Base-by-base conservation (phyloP, 1,140 invertebrate genomes). In the Proales similis region DNA sequence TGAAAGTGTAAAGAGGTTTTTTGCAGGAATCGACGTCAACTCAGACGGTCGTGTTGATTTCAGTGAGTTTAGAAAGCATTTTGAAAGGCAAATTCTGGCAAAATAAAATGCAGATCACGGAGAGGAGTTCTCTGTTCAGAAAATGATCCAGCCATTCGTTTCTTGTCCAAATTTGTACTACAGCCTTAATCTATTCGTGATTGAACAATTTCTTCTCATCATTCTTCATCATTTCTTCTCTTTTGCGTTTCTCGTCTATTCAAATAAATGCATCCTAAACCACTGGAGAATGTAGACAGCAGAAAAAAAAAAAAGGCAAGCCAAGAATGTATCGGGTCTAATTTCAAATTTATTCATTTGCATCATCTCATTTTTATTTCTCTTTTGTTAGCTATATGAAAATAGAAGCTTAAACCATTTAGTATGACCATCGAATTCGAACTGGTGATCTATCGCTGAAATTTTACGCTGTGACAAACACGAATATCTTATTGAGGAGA, bases 81-180 rank as follows among this genome's bases (percentile, higher is more conserved):
- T 57, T 22, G 51, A 57, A 57, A 19, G 42, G n/a, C 33, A 53
- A 53, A 24, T 53, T 36, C n/a, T n/a, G n/a, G n/a, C n/a, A n/a
- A n/a, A n/a, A n/a, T n/a, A n/a, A n/a, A n/a, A n/a, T n/a, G n/a
- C n/a, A n/a, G n/a, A n/a, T n/a, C n/a, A n/a, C n/a, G n/a, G n/a
- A n/a, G n/a, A n/a, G n/a, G n/a, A n/a, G n/a, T n/a, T n/a, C n/a
- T n/a, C n/a, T n/a, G n/a, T n/a, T n/a, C n/a, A n/a, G n/a, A n/a
- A n/a, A n/a, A n/a, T n/a, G n/a, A n/a, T n/a, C n/a, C n/a, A n/a
- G n/a, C n/a, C n/a, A n/a, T n/a, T n/a, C n/a, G n/a, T n/a, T n/a
- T n/a, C n/a, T n/a, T n/a, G n/a, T n/a, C n/a, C n/a, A n/a, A n/a
- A n/a, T n/a, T n/a, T n/a, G n/a, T n/a, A n/a, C n/a, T n/a, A n/a